phyloP scores from a whole-genome alignment of 2,113 vertebrate genomes.

The Pseudorhombus dupliciocellatus region DNA sequence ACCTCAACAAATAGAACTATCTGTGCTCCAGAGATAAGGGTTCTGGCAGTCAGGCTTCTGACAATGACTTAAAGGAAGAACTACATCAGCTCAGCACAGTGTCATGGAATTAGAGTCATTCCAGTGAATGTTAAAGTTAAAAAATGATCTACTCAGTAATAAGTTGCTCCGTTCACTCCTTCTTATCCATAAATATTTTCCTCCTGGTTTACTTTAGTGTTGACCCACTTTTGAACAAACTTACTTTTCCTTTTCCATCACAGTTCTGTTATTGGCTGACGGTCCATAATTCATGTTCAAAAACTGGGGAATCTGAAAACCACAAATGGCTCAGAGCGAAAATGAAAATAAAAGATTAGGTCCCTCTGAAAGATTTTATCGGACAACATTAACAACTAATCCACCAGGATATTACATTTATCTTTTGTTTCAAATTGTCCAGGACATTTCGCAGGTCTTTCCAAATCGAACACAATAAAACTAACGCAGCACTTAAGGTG shows the following conservation, averaged over 20 bases:
- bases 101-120: not conserved
- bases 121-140: not conserved
- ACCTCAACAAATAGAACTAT: slow-evolving; percentile 50
- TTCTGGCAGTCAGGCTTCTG: slow-evolving; percentile 14
- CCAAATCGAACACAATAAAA: slow-evolving; percentile 12
- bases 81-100: not conserved
- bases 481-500: not conserved
- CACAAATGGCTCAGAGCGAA: slow-evolving; percentile 4
- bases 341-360: slow-evolving; percentile 12
- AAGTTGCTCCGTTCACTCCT: slow-evolving; percentile 29
- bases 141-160: slow-evolving; percentile 9
- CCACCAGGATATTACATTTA: slow-evolving; percentile 5
- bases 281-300: slow-evolving; percentile 13
- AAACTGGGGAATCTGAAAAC: slow-evolving; percentile 12
- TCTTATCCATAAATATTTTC: slow-evolving; percentile 24
- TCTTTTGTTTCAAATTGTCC: slow-evolving; percentile 13
- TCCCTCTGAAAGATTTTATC: slow-evolving; percentile 25
- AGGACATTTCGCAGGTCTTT: slow-evolving; percentile 10
- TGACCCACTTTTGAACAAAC: slow-evolving; percentile 20
- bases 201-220: slow-evolving; percentile 20
- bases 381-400: not conserved
- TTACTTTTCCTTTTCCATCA: not conserved
- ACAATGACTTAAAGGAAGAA: slow-evolving; percentile 1
- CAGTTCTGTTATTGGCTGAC: slow-evolving; percentile 19
- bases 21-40: slow-evolving; percentile 45